Conservation (phyloP, 2,888 invertebrate species). For the Acanthosepion lycidas region DNA sequence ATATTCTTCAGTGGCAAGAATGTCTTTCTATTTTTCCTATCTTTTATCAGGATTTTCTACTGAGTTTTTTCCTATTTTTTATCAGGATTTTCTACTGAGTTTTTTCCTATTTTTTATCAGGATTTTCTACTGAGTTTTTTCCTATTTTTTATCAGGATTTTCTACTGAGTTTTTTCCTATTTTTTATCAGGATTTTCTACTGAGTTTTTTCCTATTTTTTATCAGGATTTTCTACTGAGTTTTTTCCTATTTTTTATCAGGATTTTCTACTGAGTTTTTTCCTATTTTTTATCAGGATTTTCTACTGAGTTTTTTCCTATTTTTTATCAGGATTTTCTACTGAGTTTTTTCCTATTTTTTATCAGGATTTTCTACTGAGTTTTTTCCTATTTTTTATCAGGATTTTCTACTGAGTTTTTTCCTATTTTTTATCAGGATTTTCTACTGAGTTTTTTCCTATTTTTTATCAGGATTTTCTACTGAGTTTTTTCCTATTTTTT, state of each 20-base stretch:
- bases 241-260: neutral
- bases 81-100: no score
- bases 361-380: no score
- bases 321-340: neutral
- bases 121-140: neutral
- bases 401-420: neutral
- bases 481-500: neutral
- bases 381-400: neutral
- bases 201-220: no score
- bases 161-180: neutral
- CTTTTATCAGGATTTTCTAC: neutral
- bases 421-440: no score
- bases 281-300: neutral
- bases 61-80: neutral
- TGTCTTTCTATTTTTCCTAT: neutral
- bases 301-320: neutral
- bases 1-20: neutral
- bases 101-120: neutral
- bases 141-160: no score
- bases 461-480: neutral
- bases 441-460: no score
- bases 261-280: neutral
- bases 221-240: no score
- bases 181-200: neutral
- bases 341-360: neutral